Evolutionary conservation across 1,140 invertebrate species (phyloP).

Genomic region (Drosophila kurseongensis): DNA sequence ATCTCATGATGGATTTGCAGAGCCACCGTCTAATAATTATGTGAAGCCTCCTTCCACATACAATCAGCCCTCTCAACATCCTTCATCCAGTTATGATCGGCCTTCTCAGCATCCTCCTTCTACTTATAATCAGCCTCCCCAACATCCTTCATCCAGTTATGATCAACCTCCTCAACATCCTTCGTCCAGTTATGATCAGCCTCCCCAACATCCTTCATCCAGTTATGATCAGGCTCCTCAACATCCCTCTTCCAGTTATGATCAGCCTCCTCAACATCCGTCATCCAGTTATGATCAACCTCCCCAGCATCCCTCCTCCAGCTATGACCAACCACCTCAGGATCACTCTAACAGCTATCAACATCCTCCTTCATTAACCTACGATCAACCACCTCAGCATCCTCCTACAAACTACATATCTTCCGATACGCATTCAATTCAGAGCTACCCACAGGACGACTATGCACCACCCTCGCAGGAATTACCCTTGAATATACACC

Average conservation of each 20-base stretch:
- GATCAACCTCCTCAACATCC: conserved; percentile 5
- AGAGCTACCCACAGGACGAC: conserved; percentile 59
- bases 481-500: conserved; percentile 68
- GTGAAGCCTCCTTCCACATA: conserved; percentile 13
- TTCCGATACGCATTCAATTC: conserved; percentile 20
- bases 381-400: conserved; percentile 28
- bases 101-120: conserved; percentile 5
- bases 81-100: conserved; percentile 8
- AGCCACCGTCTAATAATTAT: conserved; percentile 35
- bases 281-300: conserved; percentile 5
- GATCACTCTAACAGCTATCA: not conserved
- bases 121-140: not conserved
- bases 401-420: conserved; percentile 20
- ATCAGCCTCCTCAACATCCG: not conserved
- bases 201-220: conserved; percentile 2
- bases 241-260: conserved; percentile 6
- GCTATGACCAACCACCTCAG: conserved; percentile 13
- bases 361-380: conserved; percentile 11
- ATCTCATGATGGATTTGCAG: conserved; percentile 1
- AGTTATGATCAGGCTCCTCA: conserved; percentile 6
- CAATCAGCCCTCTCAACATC: conserved; percentile 14
- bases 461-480: conserved; percentile 66
- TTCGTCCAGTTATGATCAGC: conserved; percentile 1
- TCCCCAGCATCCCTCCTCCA: conserved; percentile 16
- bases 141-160: conserved; percentile 9